Evolutionary conservation across 2,797 vertebrate genomes (phyloP), one percentile per base, ranked within the genome.

Genomic region (Molossus molossus): DNA sequence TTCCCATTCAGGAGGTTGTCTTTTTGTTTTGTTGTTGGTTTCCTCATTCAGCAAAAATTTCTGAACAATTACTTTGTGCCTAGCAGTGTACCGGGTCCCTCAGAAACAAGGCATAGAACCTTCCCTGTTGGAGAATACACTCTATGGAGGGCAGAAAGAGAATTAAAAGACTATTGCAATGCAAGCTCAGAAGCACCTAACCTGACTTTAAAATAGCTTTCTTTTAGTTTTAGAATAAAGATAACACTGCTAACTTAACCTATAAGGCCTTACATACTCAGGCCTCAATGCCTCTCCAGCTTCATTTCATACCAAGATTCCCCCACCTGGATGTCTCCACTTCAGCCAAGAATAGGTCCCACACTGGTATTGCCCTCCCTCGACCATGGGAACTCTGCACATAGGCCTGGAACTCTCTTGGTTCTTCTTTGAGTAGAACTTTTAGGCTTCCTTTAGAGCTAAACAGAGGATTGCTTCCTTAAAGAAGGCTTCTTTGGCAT

Each of bases 151-250:
- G 6, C 48, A 75, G 75, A 91, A 79, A 6, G 5, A 65, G 64
- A 29, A 90, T 27, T 86, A 29, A 85, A 75, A 73, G 29, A 9
- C n/a, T 33, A 81, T 64, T 81, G 55, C 21, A 86, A 89, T 18
- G 23, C 33, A 48, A 94, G 21, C 62, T 70, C 45, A 81, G 70
- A 70, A 58, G 29, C 8, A 81, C n/a, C 18, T 64, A 64, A 75
- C 7, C 13, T 76, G 50, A 20, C 20, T 75, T 77, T 58, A 58
- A 50, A 64, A 70, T 50, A 23, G 20, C 25, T 92, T 57, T 81
- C 17, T 58, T 9, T 77, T 76, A n/a, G 10, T 76, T 82, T 87
- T 93, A 62, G n/a, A 80, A 86, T 55, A 62, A 80, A 93, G 37
- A 50, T n/a, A 77, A 55, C 50, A 64, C 29, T 87, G 25, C 58